phyloP scores from a whole-genome alignment of 2,797 vertebrate genomes.

The Sarcophilus harrisii region DNA sequence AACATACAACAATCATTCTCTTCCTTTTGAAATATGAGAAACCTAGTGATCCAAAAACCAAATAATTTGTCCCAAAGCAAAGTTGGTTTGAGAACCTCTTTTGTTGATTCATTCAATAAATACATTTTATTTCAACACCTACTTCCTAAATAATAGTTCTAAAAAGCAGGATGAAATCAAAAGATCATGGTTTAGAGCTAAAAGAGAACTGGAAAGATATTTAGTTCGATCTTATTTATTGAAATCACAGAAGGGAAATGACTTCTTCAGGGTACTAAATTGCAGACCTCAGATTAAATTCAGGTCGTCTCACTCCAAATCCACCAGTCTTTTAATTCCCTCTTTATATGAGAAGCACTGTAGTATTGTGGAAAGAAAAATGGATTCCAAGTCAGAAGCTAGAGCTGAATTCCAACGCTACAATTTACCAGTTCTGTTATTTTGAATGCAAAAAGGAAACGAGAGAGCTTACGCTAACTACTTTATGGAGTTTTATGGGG shows the following conservation, averaged over 20 bases:
- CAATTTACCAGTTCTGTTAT: not conserved
- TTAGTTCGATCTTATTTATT: not conserved
- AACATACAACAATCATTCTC: not conserved
- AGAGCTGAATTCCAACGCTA: not conserved
- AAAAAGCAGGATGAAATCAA: not conserved
- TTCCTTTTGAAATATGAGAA: not conserved
- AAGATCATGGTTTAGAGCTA: not conserved
- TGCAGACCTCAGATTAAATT: not conserved
- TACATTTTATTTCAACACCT: not conserved
- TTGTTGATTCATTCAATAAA: not conserved
- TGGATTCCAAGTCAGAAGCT: not conserved
- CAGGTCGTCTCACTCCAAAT: not conserved
- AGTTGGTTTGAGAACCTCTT: not conserved
- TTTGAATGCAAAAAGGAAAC: not conserved
- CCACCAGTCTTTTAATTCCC: not conserved
- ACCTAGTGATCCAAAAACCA: not conserved
- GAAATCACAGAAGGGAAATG: not conserved
- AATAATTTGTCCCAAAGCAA: not conserved
- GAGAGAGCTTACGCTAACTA: not conserved
- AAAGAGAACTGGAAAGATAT: not conserved
- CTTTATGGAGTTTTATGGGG: not conserved
- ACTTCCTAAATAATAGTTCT: not conserved
- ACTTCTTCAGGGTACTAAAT: not conserved
- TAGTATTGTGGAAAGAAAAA: not conserved
- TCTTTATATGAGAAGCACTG: not conserved